These are phyloP conservation scores for Neomicropteryx cornuta DNA, from an alignment of 1,140 invertebrate genomes.

Conservation along the genomic window DNA sequence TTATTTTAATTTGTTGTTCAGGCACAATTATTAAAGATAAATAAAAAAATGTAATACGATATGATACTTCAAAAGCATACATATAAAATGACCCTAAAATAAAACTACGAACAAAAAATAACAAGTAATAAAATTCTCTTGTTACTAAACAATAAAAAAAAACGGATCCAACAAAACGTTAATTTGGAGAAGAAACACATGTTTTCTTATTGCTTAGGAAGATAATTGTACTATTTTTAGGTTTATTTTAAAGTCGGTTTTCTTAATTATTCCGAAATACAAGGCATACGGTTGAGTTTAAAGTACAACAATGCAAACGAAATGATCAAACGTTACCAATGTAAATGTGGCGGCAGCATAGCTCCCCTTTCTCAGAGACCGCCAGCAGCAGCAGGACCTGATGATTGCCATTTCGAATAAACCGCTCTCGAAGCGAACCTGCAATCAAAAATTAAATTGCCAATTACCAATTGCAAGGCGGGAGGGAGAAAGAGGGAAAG, in stretches of 20 bases:
- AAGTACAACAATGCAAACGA: neutral
- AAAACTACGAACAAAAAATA: neutral
- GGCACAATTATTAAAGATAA: neutral
- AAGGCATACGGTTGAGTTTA: neutral
- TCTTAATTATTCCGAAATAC: neutral
- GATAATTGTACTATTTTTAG: neutral
- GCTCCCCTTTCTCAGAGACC: constrained; percentile 63
- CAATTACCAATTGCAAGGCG: no score
- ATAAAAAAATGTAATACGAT: neutral
- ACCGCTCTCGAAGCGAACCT: no score
- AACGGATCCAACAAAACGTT: no score
- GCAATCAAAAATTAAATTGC: no score
- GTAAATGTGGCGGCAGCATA: constrained; percentile 66
- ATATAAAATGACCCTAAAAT: neutral
- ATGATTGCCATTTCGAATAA: constrained; percentile 56
- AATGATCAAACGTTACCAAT: constrained; percentile 36
- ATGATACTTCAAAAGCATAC: neutral
- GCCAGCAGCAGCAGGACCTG: constrained; percentile 73
- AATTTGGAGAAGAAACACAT: neutral
- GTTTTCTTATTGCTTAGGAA: neutral
- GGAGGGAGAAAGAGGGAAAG: no score
- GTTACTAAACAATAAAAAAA: no score
- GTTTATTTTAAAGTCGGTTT: neutral
- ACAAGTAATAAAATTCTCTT: no score
- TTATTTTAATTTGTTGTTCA: neutral